phyloP scores from a whole-genome alignment of 2,888 invertebrate species.

The Drosophila tripunctata region DNA sequence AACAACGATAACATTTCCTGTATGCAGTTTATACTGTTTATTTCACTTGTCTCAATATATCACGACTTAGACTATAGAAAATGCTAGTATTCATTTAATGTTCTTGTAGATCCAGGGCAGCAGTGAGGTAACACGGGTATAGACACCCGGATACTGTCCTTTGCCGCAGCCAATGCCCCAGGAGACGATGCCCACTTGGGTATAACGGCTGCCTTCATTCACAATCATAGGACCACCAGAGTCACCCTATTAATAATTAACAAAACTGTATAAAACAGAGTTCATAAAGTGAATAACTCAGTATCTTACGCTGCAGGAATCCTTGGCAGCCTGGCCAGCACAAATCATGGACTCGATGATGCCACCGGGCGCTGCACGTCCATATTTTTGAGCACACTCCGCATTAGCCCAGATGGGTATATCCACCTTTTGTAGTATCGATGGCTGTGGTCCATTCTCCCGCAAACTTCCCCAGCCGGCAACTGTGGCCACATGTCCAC shows the following conservation, averaged over 20 bases:
- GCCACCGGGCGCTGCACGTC: slow-evolving; percentile 93
- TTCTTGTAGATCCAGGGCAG: slow-evolving; percentile 95
- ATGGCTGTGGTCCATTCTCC: slow-evolving; percentile 91
- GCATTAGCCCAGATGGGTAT: slow-evolving; percentile 93
- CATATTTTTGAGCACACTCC: slow-evolving; percentile 92
- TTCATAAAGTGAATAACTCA: not conserved
- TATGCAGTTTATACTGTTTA: slow-evolving; percentile 49
- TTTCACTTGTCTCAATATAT: slow-evolving; percentile 66
- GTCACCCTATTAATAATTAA: slow-evolving; percentile 88
- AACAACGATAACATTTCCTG: too few species aligned
- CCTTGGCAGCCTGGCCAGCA: slow-evolving; percentile 92
- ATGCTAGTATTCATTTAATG: slow-evolving; percentile 85
- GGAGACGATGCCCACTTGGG: slow-evolving; percentile 94
- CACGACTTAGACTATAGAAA: slow-evolving; percentile 69
- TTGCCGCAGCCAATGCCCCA: slow-evolving; percentile 97
- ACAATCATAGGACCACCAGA: slow-evolving; percentile 95
- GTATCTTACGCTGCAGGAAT: slow-evolving; percentile 93
- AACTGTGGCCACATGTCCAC: slow-evolving; percentile 90
- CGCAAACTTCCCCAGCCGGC: slow-evolving; percentile 93
- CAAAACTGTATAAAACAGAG: not conserved
- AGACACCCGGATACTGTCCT: slow-evolving; percentile 95
- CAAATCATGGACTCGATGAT: slow-evolving; percentile 95
- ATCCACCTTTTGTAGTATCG: slow-evolving; percentile 91
- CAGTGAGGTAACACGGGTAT: slow-evolving; percentile 93
- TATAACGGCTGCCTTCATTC: slow-evolving; percentile 90